These are phyloP conservation scores for Epirrhoe tristata DNA, from an alignment of 2,888 invertebrate species.

Conservation along the genomic window DNA sequence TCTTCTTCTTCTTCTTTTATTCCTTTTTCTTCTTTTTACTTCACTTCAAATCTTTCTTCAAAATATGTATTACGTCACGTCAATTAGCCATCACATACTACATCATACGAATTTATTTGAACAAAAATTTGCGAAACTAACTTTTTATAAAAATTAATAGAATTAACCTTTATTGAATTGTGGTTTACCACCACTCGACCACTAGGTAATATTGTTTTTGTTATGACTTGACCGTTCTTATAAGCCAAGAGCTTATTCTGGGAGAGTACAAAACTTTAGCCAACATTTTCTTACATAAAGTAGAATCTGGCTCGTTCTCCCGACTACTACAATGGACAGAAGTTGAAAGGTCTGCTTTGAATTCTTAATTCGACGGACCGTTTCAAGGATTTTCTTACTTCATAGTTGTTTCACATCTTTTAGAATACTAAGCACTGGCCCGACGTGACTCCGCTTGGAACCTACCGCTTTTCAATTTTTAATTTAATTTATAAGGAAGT, in stretches of 20 bases:
- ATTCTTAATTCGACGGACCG: slow-evolving; percentile 52
- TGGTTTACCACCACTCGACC: no score
- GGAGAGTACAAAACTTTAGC: slow-evolving; percentile 3
- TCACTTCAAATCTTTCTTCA: no score
- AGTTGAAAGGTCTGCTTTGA: slow-evolving; percentile 46
- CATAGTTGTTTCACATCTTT: slow-evolving; percentile 35
- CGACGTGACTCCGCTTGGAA: slow-evolving; percentile 28
- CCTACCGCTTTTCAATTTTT: slow-evolving; percentile 13
- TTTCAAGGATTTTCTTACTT: slow-evolving; percentile 33
- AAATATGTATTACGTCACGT: no score
- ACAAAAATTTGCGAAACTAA: no score
- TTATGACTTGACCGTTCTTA: not conserved
- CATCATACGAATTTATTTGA: no score
- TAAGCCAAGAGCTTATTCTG: not conserved
- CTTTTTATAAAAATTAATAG: no score
- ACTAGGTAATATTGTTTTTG: no score
- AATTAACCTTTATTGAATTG: no score
- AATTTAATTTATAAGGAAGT: not conserved
- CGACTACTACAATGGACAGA: slow-evolving; percentile 26
- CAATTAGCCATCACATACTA: no score
- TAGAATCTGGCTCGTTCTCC: slow-evolving; percentile 21
- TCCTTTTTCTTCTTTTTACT: no score
- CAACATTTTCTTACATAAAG: slow-evolving; percentile 17
- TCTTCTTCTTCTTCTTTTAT: no score
- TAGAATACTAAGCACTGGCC: slow-evolving; percentile 33